Evolutionary conservation across 2,797 vertebrate genomes (phyloP).

Genomic region (Margarornis squamiger): DNA sequence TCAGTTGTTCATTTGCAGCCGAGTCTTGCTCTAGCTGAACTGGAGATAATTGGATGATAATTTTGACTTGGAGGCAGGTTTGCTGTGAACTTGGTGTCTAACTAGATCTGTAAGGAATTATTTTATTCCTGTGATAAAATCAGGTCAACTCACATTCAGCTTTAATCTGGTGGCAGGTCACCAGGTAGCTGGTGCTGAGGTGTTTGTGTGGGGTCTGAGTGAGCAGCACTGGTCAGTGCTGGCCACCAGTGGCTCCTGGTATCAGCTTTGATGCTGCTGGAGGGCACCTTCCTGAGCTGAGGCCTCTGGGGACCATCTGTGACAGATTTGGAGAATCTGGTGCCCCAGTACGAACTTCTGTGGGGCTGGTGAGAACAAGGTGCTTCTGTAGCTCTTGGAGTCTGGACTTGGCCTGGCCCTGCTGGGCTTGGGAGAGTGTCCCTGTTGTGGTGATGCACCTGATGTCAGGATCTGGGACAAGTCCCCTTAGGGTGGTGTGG

Average conservation of each 20-base stretch:
- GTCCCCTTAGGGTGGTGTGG: not conserved
- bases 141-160: rapidly evolving
- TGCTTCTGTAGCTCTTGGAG: rapidly evolving
- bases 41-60: not conserved
- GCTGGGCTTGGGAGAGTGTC: rapidly evolving
- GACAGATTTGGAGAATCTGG: not conserved
- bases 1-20: not conserved
- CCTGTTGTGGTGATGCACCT: not conserved
- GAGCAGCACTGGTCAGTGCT: rapidly evolving
- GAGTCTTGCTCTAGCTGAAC: not conserved
- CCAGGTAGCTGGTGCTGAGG: not conserved
- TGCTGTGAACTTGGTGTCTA: not conserved
- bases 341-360: not conserved
- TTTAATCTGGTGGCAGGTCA: not conserved
- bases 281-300: rapidly evolving
- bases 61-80: not conserved
- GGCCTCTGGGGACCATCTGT: not conserved
- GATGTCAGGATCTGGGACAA: not conserved
- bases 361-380: not conserved
- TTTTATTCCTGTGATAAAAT: not conserved
- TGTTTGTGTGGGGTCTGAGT: not conserved
- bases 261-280: rapidly evolving
- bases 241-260: not conserved
- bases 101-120: not conserved
- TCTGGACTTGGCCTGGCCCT: not conserved